Evolutionary conservation across 2,113 vertebrate genomes (phyloP), one percentile per base, ranked within the genome.

Genomic region (Vulpes lagopus): DNA sequence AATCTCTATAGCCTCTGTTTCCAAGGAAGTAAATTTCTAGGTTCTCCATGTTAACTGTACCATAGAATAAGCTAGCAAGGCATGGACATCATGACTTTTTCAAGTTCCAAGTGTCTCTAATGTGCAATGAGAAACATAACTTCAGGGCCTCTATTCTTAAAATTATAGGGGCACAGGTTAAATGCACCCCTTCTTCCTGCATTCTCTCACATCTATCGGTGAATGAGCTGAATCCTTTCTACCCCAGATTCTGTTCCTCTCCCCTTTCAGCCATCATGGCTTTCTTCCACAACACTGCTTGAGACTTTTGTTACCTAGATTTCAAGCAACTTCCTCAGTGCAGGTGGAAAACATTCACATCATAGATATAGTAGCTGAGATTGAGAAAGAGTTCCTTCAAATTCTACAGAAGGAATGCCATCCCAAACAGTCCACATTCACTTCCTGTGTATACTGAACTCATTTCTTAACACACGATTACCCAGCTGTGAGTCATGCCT

Each of bases 301-400:
- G 82, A 78, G 38, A n/a, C 6, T 73, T 91, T 80, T 69, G n/a
- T 1, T n/a, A 7, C 74, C 43, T 49, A 15, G 23, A 51, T 81
- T 87, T 79, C 3, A 2, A 73, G 55, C 4, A 79, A 10, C 35
- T 80, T 74, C 27, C 73, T 73, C 25, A 43, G 1, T 62, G 32
- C 35, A 60, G 19, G 5, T 69, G 32, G 62, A 87, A 95, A 96
- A 85, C 11, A 27, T 51, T 65, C 51, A 51, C 30, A 30, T 53
- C 51, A 5, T n/a, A 60, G 30, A 67, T 57, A 8, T 16, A 79
- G 17, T 95, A 71, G 60, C 67, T 60, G 51, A 83, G 80, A 73
- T 51, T 73, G 23, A 97, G 55, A 86, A 89, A 87, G 83, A 59
- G 3, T 74, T 87, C n/a, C 76, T 93, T 92, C 62, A 60, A 32